Conservation (phyloP, 2,888 invertebrate genomes). For the Monochamus alternatus region DNA sequence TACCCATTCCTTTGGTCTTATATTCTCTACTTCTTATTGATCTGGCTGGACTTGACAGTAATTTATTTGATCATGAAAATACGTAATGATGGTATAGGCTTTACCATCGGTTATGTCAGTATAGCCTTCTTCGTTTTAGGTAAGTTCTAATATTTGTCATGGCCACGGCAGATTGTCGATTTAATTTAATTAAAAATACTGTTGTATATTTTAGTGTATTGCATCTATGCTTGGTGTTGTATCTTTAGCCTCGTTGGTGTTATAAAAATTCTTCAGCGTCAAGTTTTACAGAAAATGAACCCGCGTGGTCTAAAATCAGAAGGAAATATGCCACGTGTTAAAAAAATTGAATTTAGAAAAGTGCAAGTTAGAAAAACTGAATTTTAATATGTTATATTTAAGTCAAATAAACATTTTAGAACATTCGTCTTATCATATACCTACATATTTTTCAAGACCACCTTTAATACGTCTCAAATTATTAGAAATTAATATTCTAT, state of each 20-base stretch:
- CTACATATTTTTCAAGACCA: too few species aligned
- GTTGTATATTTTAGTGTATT: slow-evolving; percentile 14
- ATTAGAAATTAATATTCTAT: too few species aligned
- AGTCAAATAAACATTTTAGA: too few species aligned
- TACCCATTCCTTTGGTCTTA: slow-evolving; percentile 11
- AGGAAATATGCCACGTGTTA: not conserved
- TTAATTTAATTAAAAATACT: too few species aligned
- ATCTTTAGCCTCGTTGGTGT: slow-evolving; percentile 7
- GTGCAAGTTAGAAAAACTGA: too few species aligned
- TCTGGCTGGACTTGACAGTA: not conserved
- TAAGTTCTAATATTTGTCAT: not conserved
- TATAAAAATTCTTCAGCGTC: not conserved
- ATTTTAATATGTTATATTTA: too few species aligned
- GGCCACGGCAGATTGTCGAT: too few species aligned
- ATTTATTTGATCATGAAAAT: not conserved
- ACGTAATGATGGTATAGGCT: not conserved
- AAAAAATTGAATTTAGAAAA: not conserved
- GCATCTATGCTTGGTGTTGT: slow-evolving; percentile 11
- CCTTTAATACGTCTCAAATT: too few species aligned
- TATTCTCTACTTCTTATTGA: not conserved
- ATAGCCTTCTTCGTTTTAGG: slow-evolving; percentile 11
- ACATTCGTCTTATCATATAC: too few species aligned
- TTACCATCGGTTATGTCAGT: slow-evolving; percentile 1
- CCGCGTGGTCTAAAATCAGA: not conserved
- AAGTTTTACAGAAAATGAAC: not conserved